These are phyloP conservation scores for Phalera bucephala DNA, from an alignment of 2,888 invertebrate genomes.

Conservation along the genomic window DNA sequence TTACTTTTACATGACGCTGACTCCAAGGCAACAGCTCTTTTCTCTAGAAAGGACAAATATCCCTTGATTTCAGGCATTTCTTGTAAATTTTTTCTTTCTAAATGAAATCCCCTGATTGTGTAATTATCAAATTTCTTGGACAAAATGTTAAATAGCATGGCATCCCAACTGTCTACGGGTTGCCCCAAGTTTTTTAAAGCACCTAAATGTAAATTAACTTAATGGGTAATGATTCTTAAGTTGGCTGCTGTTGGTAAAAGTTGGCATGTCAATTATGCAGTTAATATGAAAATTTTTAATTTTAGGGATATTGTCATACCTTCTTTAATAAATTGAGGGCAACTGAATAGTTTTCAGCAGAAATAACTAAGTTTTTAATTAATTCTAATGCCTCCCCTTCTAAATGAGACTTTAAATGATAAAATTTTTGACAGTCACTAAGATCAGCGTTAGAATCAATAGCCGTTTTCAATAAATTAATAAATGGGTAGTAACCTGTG, in stretches of 20 bases:
- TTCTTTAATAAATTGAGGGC: background rate
- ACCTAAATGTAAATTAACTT: background rate
- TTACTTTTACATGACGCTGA: background rate
- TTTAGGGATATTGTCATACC: constrained; percentile 1
- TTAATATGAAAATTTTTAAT: background rate
- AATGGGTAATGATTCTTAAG: background rate
- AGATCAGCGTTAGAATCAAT: background rate
- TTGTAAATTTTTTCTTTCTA: background rate
- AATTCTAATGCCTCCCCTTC: background rate
- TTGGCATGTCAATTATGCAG: background rate
- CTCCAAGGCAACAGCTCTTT: background rate
- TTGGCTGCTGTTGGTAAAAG: background rate
- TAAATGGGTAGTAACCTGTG: background rate
- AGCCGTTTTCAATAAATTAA: background rate
- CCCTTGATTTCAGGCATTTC: background rate
- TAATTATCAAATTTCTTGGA: background rate
- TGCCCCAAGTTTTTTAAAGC: background rate
- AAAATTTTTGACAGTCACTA: background rate
- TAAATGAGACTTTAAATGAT: background rate
- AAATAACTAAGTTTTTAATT: background rate
- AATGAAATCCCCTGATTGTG: background rate
- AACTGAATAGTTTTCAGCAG: background rate
- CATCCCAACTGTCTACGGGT: background rate
- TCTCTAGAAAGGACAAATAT: background rate
- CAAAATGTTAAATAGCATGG: background rate